Evolutionary conservation across 2,888 invertebrate genomes (phyloP), one percentile per base, ranked within the genome.

Genomic region (Hanleya hanleyi): DNA sequence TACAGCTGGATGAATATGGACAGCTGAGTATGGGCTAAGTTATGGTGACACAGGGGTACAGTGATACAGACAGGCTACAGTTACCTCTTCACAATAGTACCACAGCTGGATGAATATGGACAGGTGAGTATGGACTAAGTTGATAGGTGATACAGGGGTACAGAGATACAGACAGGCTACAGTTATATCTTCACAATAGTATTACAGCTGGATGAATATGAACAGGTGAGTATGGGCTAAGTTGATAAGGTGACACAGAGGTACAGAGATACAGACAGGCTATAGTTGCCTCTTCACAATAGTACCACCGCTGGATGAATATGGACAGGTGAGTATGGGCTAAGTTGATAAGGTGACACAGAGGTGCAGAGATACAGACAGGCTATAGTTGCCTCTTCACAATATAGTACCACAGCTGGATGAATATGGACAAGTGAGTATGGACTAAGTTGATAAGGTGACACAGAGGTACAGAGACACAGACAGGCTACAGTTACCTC

Each of bases 311-410:
- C 36, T 79, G 4, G 76, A 79, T 64, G 47, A 66, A 12, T 49
- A 70, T n/a, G 77, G 73, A 9, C 49, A 69, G 38, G 69, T 69
- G 22, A 69, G n/a, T n/a, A n/a, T n/a, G n/a, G n/a, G n/a, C n/a
- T n/a, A n/a, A n/a, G n/a, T n/a, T n/a, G n/a, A n/a, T n/a, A n/a
- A n/a, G n/a, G n/a, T n/a, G n/a, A n/a, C n/a, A n/a, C n/a, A n/a
- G 9, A 18, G 9, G 83, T 78, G 64, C 67, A 5, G 85, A 87
- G 69, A 83, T 87, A 41, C 62, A 57, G 22, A 76, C 77, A 33
- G 84, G 85, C 7, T 86, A 81, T 51, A 35, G 50, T 35, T 84
- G 85, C 69, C 79, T 88, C 70, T 82, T 86, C 50, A 83, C 85
- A 61, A n/a, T n/a, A 76, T 85, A 38, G 69, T 81, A 29, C 85